A percentile compares a stretch with the other conserved stretches of the same genome.
Conservation (phyloP, 1,140 invertebrate genomes). For the Helicoverpa zea region DNA sequence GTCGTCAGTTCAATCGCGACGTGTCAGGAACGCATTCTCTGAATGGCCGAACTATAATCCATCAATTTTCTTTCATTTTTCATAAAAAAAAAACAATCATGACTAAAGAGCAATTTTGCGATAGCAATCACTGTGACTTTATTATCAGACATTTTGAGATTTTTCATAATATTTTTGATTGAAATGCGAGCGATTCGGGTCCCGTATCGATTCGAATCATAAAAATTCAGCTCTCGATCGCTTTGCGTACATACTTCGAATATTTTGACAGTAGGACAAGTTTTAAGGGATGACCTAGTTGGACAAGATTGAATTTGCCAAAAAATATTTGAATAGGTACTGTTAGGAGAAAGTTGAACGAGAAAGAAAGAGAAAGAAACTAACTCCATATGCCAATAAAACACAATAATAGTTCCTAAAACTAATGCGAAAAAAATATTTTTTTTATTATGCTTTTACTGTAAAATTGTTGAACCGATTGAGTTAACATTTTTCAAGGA, state of each 20-base stretch:
- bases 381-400: too few species aligned
- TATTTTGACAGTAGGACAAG: background rate
- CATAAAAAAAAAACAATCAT: background rate
- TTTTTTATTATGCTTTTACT: too few species aligned
- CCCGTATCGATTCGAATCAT: background rate
- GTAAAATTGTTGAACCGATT: too few species aligned
- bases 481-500: too few species aligned
- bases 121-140: background rate
- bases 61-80: background rate
- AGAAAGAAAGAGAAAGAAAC: too few species aligned
- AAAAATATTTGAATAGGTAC: background rate
- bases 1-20: too few species aligned
- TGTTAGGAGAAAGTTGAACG: background rate
- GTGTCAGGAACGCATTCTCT: too few species aligned
- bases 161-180: slow-evolving; percentile 22
- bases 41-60: too few species aligned
- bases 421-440: too few species aligned
- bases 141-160: background rate
- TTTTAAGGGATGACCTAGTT: background rate
- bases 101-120: background rate
- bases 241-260: background rate
- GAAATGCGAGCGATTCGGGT: background rate
- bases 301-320: background rate
- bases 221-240: background rate
- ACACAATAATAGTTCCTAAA: too few species aligned